A percentile compares a stretch with the other conserved stretches of the same genome.
Evolutionary conservation across 2,113 vertebrate genomes (phyloP).

Genomic region (Colius striatus): DNA sequence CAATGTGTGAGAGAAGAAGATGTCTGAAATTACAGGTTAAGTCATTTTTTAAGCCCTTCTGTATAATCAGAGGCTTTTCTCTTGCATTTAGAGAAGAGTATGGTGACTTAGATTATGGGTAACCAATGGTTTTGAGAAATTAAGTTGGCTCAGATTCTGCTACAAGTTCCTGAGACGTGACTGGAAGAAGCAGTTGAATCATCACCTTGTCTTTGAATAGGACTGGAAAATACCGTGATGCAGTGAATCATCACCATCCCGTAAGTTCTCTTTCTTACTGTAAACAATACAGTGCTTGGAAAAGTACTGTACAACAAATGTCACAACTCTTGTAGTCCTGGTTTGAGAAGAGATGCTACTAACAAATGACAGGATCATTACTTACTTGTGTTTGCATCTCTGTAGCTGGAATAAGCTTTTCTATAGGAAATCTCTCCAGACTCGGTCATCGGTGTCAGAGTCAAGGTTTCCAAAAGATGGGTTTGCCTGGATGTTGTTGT

Average conservation of each 20-base stretch:
- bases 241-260: neutral
- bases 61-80: neutral
- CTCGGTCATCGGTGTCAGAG: neutral
- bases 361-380: neutral
- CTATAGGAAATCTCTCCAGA: neutral
- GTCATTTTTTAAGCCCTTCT: neutral
- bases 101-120: neutral
- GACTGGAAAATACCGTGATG: neutral
- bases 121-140: neutral
- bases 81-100: neutral
- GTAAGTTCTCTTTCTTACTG: neutral
- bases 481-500: neutral
- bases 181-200: conserved; percentile 22
- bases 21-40: neutral
- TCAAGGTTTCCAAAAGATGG: neutral
- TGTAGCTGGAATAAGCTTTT: neutral
- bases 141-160: neutral
- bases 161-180: neutral
- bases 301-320: neutral
- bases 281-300: neutral
- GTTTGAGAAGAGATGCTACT: neutral
- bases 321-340: neutral
- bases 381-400: neutral
- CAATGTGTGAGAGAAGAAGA: neutral
- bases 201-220: neutral